Evolutionary conservation across 2,888 invertebrate genomes (phyloP).

Genomic region (Ophion slaviceki): DNA sequence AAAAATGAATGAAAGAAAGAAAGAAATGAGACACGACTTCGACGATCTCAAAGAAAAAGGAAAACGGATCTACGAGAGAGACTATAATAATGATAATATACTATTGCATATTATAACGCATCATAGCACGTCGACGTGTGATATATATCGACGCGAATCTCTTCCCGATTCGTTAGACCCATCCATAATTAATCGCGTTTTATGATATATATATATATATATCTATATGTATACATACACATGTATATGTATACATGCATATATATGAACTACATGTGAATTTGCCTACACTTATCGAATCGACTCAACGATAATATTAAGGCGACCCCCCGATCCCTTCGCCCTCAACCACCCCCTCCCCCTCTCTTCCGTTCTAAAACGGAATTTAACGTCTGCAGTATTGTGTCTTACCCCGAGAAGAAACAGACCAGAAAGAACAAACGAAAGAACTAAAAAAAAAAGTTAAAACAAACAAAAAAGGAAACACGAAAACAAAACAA

Average conservation of each 20-base stretch:
- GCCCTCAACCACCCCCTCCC: background rate
- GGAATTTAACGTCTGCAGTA: slow-evolving; percentile 24
- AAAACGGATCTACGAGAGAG: slow-evolving; percentile 64
- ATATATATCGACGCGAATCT: slow-evolving; percentile 63
- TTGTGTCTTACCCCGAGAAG: slow-evolving; percentile 29
- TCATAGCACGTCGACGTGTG: slow-evolving; percentile 59
- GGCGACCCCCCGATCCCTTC: slow-evolving; percentile 63
- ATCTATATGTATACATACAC: slow-evolving; percentile 25
- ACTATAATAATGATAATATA: slow-evolving; percentile 57
- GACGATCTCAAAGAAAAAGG: slow-evolving; percentile 61
- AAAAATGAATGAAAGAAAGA: slow-evolving; percentile 18
- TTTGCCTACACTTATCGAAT: slow-evolving; percentile 67
- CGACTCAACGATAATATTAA: slow-evolving; percentile 67
- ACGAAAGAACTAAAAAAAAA: background rate
- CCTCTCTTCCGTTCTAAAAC: background rate
- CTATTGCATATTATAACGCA: slow-evolving; percentile 54
- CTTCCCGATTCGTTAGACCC: slow-evolving; percentile 65
- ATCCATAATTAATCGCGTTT: slow-evolving; percentile 61
- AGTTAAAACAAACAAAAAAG: background rate
- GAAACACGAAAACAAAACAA: slow-evolving; percentile 43
- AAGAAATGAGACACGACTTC: slow-evolving; percentile 55
- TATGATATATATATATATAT: slow-evolving; percentile 42
- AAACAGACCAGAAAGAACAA: background rate
- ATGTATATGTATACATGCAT: slow-evolving; percentile 31
- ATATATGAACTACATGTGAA: slow-evolving; percentile 45